Evolutionary conservation across 2,888 invertebrate genomes (phyloP), one percentile per base, ranked within the genome.

Genomic region (Amiota minor): DNA sequence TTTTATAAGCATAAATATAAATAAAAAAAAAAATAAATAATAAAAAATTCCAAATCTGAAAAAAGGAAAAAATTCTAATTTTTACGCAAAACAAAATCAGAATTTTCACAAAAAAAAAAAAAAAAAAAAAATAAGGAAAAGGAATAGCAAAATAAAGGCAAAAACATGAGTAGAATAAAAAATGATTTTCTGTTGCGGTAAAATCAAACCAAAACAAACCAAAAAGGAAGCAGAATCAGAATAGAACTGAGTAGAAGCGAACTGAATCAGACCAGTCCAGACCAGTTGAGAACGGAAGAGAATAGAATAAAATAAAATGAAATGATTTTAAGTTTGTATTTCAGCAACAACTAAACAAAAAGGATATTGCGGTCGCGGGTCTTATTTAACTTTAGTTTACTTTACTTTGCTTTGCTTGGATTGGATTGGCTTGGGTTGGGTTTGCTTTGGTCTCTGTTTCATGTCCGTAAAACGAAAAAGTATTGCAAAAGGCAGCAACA

Each of bases 321-420:
- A 65, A 46, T 47, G 47, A 65, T 47, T 65, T 65, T 65, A 16
- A 65, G 65, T 65, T 65, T 65, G 16, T 65, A 47, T 47, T 47
- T 45, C 65, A 45, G 70, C 70, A 35, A 18, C 23, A 35, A 35
- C 2, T 35, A 35, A 35, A 35, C 10, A 56, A 50, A 46, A 55
- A 55, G 55, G 56, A 55, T 70, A 18, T 70, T 70, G 59, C 59
- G 70, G 70, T 61, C 70, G 61, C 23, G 47, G 65, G 65, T 47
- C 47, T 65, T 47, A 47, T 65, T 35, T 14, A 6, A 11, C 9
- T 12, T n/a, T 47, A 35, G 2, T 35, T 35, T 35, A 35, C 6
- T 35, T 35, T 2, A 35, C 35, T 35, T 35, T 35, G 6, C 35
- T 35, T 35, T 0, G 23, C 23, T 23, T 23, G 23, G 2, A 1